phyloP scores from a whole-genome alignment of 2,797 vertebrate species.

The Gallinago solitaria region DNA sequence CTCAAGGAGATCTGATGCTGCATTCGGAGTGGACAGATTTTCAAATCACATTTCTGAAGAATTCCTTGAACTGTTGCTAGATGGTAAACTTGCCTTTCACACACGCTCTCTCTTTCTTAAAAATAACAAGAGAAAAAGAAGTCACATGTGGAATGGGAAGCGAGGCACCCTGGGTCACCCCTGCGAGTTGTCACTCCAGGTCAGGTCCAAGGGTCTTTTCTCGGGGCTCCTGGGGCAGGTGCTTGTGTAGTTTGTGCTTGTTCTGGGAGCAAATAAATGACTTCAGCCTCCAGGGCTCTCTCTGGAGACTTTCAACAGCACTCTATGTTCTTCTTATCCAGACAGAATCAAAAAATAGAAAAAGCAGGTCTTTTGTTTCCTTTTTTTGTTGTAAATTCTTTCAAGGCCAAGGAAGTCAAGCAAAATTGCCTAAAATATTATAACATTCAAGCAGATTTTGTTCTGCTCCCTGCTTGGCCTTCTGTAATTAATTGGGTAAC shows the following conservation, averaged over 20 bases:
- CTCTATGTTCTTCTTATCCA: slow-evolving; percentile 25
- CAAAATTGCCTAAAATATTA: background rate
- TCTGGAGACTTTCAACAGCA: slow-evolving; percentile 17
- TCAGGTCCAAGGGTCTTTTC: background rate
- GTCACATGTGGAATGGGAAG: background rate
- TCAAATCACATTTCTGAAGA: background rate
- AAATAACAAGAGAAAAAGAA: fast-evolving
- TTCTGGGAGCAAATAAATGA: background rate
- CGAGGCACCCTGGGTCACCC: background rate
- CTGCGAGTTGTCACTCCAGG: background rate
- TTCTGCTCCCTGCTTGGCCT: background rate
- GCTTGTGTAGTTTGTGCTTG: background rate
- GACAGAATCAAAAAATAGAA: slow-evolving; percentile 23
- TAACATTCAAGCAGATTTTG: background rate
- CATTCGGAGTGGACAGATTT: background rate
- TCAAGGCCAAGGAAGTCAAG: background rate
- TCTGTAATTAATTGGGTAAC: background rate
- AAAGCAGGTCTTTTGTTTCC: background rate
- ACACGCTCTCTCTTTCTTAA: background rate
- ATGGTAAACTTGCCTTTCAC: background rate
- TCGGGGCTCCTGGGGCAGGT: background rate
- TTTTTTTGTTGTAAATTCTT: background rate
- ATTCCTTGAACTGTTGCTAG: background rate
- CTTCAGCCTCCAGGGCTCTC: slow-evolving; percentile 12
- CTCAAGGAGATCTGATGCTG: background rate